Evolutionary conservation across 2,113 vertebrate genomes (phyloP).

Genomic region (Periophthalmodon schlosseri): DNA sequence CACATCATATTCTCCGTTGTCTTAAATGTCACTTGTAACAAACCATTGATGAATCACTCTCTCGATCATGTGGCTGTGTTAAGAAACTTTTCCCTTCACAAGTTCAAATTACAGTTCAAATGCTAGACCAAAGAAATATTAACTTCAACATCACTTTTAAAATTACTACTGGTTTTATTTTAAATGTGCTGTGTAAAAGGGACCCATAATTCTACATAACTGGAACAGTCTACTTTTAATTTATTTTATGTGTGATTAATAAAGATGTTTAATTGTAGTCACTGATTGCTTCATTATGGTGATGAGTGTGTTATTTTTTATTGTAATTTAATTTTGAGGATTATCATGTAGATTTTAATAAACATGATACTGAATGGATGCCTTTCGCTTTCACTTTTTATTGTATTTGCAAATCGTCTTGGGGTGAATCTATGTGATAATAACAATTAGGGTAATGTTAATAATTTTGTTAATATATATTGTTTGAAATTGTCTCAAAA

Average conservation of each 20-base stretch:
- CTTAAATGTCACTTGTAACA: neutral
- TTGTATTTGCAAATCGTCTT: neutral
- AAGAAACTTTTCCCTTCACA: neutral
- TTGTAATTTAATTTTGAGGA: neutral
- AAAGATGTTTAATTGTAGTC: neutral
- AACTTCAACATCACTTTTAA: neutral
- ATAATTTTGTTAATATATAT: neutral
- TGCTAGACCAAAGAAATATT: conserved; percentile 2
- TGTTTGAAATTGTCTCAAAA: conserved; percentile 29
- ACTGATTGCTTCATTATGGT: neutral
- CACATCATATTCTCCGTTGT: neutral
- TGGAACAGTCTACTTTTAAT: neutral
- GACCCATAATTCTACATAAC: conserved; percentile 8
- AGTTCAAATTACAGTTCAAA: neutral
- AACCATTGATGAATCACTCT: neutral
- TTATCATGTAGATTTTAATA: neutral
- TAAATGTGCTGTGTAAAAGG: conserved; percentile 33
- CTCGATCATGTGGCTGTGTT: neutral
- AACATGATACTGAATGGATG: neutral
- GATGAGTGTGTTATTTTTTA: neutral
- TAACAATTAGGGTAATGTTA: neutral
- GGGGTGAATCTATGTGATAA: conserved; percentile 13
- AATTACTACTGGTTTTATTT: neutral
- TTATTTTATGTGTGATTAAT: neutral
- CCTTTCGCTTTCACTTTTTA: neutral